phyloP scores from a whole-genome alignment of 2,888 invertebrate genomes.

The Eueremaeus valkanovi region DNA sequence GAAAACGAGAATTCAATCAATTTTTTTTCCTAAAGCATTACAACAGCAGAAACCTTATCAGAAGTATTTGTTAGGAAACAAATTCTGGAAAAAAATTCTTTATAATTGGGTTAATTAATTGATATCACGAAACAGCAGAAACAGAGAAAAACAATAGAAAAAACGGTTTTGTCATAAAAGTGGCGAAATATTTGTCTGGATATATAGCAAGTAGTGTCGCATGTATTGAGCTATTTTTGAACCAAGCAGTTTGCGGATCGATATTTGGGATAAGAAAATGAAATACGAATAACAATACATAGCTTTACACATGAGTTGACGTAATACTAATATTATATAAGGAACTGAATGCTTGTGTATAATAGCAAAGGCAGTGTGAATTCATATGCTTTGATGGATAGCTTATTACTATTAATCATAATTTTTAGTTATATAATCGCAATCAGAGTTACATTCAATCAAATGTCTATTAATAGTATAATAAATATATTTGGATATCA shows the following conservation, averaged over 20 bases:
- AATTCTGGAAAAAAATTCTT: no score
- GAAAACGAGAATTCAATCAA: no score
- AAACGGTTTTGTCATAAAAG: neutral
- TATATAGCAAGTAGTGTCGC: no score
- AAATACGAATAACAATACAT: neutral
- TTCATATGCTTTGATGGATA: neutral
- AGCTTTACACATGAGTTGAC: neutral
- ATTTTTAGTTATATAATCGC: neutral
- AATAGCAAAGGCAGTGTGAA: neutral
- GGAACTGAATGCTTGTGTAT: neutral
- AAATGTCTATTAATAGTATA: neutral
- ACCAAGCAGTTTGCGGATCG: neutral
- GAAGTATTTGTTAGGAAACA: no score
- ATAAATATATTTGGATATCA: neutral
- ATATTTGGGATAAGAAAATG: constrained; percentile 10
- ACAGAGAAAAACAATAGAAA: no score
- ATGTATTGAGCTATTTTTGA: constrained; percentile 12
- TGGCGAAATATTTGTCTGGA: neutral
- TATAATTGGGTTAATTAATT: no score
- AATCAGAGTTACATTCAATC: neutral
- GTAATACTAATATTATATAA: no score
- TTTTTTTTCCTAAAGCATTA: no score
- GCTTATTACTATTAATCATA: neutral
- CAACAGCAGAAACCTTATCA: no score
- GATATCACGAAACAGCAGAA: no score